Evolutionary conservation across 64 coral and sea anemone genomes (phyloP), one percentile per base, ranked within the genome.

Genomic region (Stylophora pistillata): DNA sequence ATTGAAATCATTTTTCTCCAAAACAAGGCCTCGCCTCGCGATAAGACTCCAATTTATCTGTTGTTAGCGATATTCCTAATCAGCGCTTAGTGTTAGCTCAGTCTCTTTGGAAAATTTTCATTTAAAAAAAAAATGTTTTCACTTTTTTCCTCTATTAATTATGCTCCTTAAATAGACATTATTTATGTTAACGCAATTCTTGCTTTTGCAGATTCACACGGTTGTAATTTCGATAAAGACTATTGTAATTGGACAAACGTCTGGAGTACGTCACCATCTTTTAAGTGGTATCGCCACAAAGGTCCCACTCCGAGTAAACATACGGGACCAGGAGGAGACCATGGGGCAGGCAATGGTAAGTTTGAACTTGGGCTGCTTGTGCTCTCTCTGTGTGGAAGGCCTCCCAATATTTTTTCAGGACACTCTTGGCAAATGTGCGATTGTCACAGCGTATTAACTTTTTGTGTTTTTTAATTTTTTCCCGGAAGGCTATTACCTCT

Each of bases 221-320:
- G 87, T 47, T 96, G 95, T 53, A 86, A 87, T 37, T 96, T 96
- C 30, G 91, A 96, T 23, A 71, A 61, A 34, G 82, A 96, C 29
- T 93, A 90, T n/a, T 96, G 95, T 56, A 88, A 93, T 30, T 96
- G 95, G 95, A 87, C 90, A 58, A 96, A 96, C 53, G 90, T 77
- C 15, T 96, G 95, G 95, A 96, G 91, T 31, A 96, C 66, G 53
- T 78, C 91, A 5, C 72, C 88, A 27, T 93, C 85, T 37, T 96
- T 96, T 63, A 88, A 96, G 18, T 96, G 95, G 95, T 76, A 85
- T 6, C 71, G 95, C 18, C 88, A 93, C 21, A 87, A 27, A 29
- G 91, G 91, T 30, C 55, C 65, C 13, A 96, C 95, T 6, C 95
- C 95, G 0, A 96, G 95, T 37, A 80, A 91, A 82, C 93, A 93